Conservation (phyloP, 1,140 invertebrate genomes). For the Sarcophaga peregrina region DNA sequence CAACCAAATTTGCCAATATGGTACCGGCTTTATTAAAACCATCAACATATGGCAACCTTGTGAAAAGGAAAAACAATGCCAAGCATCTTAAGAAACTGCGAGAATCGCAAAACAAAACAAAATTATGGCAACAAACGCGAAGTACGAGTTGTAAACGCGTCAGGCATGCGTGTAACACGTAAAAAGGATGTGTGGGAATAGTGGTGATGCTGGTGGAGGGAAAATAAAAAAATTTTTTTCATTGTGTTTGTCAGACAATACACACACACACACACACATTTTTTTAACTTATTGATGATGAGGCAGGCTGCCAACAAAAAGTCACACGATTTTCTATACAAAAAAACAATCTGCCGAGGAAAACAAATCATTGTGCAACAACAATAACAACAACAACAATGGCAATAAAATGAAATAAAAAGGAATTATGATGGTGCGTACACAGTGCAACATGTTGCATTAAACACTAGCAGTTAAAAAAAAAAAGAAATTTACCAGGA, state of each 20-base stretch:
- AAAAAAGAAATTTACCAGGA: conserved; percentile 14
- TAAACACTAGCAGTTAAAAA: neutral
- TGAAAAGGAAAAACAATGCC: too few relatives aligned
- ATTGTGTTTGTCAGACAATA: neutral
- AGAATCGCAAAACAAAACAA: too few relatives aligned
- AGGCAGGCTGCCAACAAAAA: conserved; percentile 2
- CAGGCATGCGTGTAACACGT: conserved; percentile 20
- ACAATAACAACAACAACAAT: too few relatives aligned
- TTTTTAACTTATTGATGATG: neutral
- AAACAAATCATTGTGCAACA: neutral
- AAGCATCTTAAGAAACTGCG: too few relatives aligned
- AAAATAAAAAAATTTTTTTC: neutral
- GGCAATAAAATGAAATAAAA: too few relatives aligned
- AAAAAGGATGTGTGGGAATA: conserved; percentile 24
- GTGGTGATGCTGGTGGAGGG: neutral
- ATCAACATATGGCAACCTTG: too few relatives aligned
- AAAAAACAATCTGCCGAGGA: neutral
- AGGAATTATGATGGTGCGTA: too few relatives aligned
- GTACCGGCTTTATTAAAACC: too few relatives aligned
- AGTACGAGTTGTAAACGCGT: neutral
- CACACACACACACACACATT: too few relatives aligned
- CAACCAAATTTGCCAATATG: too few relatives aligned
- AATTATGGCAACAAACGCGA: too few relatives aligned
- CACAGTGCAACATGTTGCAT: neutral
- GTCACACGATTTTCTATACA: neutral